Evolutionary conservation across 2,888 invertebrate species (phyloP), one percentile per base, ranked within the genome.

Genomic region (Napeogenes sylphis): DNA sequence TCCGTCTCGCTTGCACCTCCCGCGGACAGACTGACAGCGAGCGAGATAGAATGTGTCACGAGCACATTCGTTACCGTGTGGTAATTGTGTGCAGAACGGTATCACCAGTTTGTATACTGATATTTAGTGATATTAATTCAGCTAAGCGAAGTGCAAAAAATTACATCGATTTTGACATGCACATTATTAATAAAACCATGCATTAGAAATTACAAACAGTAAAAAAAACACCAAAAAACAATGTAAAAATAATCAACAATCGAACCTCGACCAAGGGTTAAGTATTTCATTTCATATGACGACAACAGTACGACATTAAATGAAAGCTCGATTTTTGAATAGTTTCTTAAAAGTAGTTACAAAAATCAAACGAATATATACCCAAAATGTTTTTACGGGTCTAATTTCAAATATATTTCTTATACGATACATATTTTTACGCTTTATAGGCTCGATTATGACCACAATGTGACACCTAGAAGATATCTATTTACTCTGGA

Each of bases 1-100:
- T 95, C 95, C 82, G 94, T 94, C 91, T 95, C 93, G 79, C 89
- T 93, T 82, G 94, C 94, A 82, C 94, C 85, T 66, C 80, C 83
- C 71, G 79, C 76, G 63, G 92, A 83, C 82, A 84, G 75, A 78
- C 86, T 91, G 87, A 83, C 80, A 82, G 72, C 79, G 83, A 84
- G 84, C 84, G 82, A 72, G 79, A 81, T 62, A 72, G 68, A 71
- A 69, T 66, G 66, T 66, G 73, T 75, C 78, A 73, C 58, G 65
- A 42, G 8, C 42, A 42, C 42, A 42, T 12, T 42, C 42, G 42
- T 42, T 42, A 42, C 42, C 42, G 42, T 42, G 42, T 12, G 42
- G 42, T 42, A 42, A 42, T 42, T 8, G 10, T 42, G 42, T 65
- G 59, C 59, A 47, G 54, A 58, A 59, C 30, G 58, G 13, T 45